Base-by-base conservation (phyloP, 2,797 vertebrate species). In the Australoheros facetus region DNA sequence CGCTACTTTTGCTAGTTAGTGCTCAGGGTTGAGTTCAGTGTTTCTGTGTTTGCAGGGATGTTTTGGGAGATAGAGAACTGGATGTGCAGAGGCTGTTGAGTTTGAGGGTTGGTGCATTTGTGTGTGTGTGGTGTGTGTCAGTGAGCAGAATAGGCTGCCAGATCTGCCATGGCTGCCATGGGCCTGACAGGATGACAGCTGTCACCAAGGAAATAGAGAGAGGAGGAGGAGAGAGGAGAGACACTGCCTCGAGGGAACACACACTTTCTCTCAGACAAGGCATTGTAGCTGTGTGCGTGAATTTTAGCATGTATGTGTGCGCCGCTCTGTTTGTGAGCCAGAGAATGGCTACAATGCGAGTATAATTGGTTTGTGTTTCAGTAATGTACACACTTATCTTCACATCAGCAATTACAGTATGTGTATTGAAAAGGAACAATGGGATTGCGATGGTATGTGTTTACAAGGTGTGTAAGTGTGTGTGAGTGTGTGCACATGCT, bases 151-250 rank as follows among this genome's bases (percentile, higher is more conserved):
- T 84, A 82, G 89, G 81, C 88, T 90, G 84, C 85, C 81, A 83
- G 73, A 84, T 78, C 84, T 81, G 83, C 82, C 82, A 80, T 80
- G 76, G 82, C 86, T 86, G 89, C 91, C 86, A 92, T 85, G 74
- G 90, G 88, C 87, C 86, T 94, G 93, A 94, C 91, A 92, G 88
- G 92, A 92, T 93, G 92, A 93, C 94, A 94, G 93, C 92, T 94
- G 94, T 94, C 92, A 91, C 92, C 91, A 85, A 92, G 91, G 89
- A 94, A 92, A 92, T 84, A 80, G 87, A 89, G 89, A 88, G 86
- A 87, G 82, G 83, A 81, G 87, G 89, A 86, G 84, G 87, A 88
- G 88, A 84, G 78, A 87, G 84, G 55, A 83, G 86, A 88, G 92
- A 91, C 80, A 72, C 71, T n/a, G 91, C 91, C 94, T 89, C 91